These are phyloP conservation scores for Progne subis DNA, from an alignment of 2,113 vertebrate species.

Conservation along the genomic window DNA sequence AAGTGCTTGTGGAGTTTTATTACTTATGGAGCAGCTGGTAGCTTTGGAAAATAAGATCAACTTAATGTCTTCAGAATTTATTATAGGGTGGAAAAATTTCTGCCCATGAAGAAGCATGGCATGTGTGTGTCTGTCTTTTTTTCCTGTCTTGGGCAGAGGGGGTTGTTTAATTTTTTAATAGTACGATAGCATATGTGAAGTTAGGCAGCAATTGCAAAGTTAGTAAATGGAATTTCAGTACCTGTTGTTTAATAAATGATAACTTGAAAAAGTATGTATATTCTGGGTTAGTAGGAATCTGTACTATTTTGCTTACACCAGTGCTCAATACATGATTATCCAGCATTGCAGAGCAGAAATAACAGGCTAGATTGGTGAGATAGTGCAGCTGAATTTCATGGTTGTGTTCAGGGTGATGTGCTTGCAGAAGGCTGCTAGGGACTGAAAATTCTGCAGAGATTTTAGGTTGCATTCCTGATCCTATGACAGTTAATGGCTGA, in stretches of 20 bases:
- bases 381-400: not conserved
- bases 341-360: not conserved
- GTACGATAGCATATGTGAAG: not conserved
- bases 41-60: not conserved
- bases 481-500: not conserved
- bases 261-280: not conserved
- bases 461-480: not conserved
- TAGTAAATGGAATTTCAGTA: not conserved
- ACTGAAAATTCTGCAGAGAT: not conserved
- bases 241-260: not conserved
- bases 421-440: not conserved
- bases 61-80: not conserved
- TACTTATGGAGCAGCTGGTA: not conserved
- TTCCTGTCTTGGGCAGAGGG: not conserved
- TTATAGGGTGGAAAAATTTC: not conserved
- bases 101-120: not conserved
- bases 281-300: not conserved
- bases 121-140: not conserved
- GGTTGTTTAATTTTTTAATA: not conserved
- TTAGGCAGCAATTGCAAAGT: not conserved
- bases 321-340: not conserved
- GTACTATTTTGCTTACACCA: not conserved
- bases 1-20: not conserved
- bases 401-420: not conserved
- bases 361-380: not conserved